Evolutionary conservation across 2,888 invertebrate species (phyloP).

Genomic region (Perizoma affinitatum): DNA sequence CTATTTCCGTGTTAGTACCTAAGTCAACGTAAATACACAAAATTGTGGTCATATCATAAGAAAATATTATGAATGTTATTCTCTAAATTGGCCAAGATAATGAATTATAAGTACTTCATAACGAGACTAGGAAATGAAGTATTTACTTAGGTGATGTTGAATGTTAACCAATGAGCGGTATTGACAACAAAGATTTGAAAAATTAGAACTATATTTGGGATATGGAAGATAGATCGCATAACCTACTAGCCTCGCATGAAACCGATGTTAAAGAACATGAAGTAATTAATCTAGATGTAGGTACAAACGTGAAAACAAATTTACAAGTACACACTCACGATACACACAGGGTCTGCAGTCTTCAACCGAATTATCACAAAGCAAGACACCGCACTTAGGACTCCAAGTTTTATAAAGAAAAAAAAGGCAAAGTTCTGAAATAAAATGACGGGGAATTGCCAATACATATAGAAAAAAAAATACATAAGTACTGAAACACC

Average conservation of each 20-base stretch:
- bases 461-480: background rate
- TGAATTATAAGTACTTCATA: constrained; percentile 16
- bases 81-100: constrained; percentile 10
- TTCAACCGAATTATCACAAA: constrained; percentile 78
- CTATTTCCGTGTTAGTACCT: constrained; percentile 23
- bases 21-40: constrained; percentile 11
- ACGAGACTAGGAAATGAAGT: constrained; percentile 24
- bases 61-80: constrained; percentile 1
- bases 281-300: constrained; percentile 60
- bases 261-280: constrained; percentile 35
- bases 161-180: background rate
- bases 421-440: constrained; percentile 1
- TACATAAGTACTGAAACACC: no score
- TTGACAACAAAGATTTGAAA: background rate
- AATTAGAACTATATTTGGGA: background rate
- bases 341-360: constrained; percentile 77
- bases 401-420: constrained; percentile 46
- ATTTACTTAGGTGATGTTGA: constrained; percentile 1
- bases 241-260: constrained; percentile 34
- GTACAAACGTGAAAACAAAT: constrained; percentile 66
- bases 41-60: constrained; percentile 12
- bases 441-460: background rate
- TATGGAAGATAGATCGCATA: no score
- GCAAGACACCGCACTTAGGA: constrained; percentile 62
- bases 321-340: constrained; percentile 68